A percentile compares a stretch with the other conserved stretches of the same genome.
Evolutionary conservation across 2,888 invertebrate genomes (phyloP).

Genomic region (Ormyrus thymus): DNA sequence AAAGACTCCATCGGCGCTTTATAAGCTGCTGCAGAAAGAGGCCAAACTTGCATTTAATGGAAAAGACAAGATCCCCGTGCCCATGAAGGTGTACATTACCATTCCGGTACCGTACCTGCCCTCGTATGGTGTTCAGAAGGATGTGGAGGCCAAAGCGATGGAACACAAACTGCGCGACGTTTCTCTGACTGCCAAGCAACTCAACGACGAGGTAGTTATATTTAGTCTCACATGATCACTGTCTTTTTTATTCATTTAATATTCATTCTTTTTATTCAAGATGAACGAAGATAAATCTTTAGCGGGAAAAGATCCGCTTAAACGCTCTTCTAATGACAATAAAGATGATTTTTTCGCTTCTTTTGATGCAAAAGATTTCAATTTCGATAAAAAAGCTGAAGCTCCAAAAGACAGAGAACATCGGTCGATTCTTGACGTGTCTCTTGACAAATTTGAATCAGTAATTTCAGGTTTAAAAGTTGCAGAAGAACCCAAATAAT

Average conservation of each 20-base stretch:
- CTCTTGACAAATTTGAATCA: no score
- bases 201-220: conserved; percentile 36
- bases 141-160: not conserved
- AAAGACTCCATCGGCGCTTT: conserved; percentile 53
- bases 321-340: not conserved
- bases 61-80: conserved; percentile 71
- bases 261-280: not conserved
- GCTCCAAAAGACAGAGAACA: no score
- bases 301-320: not conserved
- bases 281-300: conserved; percentile 13
- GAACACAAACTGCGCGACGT: not conserved
- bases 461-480: no score
- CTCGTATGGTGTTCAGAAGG: not conserved
- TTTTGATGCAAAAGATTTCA: no score
- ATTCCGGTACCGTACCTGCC: conserved; percentile 57
- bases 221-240: not conserved
- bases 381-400: no score
- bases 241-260: not conserved
- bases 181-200: conserved; percentile 4
- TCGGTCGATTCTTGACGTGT: no score
- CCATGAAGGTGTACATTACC: conserved; percentile 70
- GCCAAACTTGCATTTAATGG: not conserved
- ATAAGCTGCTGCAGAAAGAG: conserved; percentile 14
- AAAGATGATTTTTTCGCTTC: not conserved
- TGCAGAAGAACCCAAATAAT: no score